phyloP scores from a whole-genome alignment of 2,888 invertebrate species.

The Eristalinus aeneus region DNA sequence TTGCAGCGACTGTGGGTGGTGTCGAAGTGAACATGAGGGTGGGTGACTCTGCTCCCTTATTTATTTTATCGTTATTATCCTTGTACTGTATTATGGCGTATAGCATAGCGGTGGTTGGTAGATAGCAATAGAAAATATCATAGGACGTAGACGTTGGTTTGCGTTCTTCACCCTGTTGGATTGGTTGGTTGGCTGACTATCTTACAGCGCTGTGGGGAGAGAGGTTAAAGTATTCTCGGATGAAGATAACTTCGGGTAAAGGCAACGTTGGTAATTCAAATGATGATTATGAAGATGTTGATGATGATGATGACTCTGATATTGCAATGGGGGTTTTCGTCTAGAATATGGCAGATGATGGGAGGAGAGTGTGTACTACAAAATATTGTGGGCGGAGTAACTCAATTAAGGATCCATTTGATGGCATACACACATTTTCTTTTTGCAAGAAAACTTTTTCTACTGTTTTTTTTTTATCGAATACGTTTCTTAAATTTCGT shows the following conservation, averaged over 20 bases:
- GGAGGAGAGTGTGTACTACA: conserved; percentile 38
- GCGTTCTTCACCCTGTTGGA: conserved; percentile 45
- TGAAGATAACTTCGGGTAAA: conserved; percentile 69
- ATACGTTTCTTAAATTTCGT: conserved; percentile 30
- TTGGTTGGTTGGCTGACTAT: conserved; percentile 62
- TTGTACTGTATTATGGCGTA: conserved; percentile 76
- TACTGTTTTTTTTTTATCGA: conserved; percentile 58
- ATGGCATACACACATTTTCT: conserved; percentile 76
- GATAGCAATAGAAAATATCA: conserved; percentile 59
- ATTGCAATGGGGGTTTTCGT: conserved; percentile 74
- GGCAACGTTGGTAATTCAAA: conserved; percentile 68
- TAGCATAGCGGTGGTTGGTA: conserved; percentile 64
- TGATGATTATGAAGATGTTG: conserved; percentile 61
- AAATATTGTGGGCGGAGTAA: conserved; percentile 79
- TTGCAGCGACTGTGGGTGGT: conserved; percentile 45
- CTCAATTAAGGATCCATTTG: conserved; percentile 81
- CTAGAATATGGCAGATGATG: conserved; percentile 38
- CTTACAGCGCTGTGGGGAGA: conserved; percentile 30
- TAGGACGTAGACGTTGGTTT: conserved; percentile 44
- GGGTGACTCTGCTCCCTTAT: conserved; percentile 73
- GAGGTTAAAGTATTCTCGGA: conserved; percentile 66
- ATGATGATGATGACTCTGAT: conserved; percentile 48
- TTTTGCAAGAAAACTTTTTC: conserved; percentile 68
- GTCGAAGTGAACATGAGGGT: conserved; percentile 57
- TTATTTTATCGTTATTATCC: conserved; percentile 79